Evolutionary conservation across 1,140 invertebrate species (phyloP).

Genomic region (Leptopilina boulardi): DNA sequence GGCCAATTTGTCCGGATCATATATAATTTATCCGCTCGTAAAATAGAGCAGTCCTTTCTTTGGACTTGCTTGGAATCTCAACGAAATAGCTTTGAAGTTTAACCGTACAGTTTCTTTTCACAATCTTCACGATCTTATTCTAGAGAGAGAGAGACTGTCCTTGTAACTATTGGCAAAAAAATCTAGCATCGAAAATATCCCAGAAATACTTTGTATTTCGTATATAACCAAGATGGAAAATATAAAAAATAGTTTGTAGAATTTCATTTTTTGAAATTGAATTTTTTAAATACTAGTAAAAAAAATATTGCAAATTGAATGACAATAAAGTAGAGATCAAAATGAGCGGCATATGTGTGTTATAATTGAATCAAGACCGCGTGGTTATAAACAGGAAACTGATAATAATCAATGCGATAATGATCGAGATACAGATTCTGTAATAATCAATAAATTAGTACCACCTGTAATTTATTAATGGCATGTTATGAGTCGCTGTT

Average conservation of each 20-base stretch:
- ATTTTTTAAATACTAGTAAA: too few species aligned
- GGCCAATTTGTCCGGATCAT: conserved; percentile 67
- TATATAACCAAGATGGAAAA: too few species aligned
- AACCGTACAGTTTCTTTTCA: conserved; percentile 20
- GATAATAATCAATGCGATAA: conserved; percentile 19
- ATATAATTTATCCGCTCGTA: conserved; percentile 60
- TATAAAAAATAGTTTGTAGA: too few species aligned
- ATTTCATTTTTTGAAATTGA: too few species aligned
- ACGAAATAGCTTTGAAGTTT: conserved; percentile 60
- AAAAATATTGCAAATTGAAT: too few species aligned
- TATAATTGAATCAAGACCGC: conserved; percentile 19
- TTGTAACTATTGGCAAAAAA: conserved; percentile 23
- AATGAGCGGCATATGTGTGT: background rate
- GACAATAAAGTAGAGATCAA: conserved; percentile 5
- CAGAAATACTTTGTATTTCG: background rate
- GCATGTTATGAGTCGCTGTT: background rate
- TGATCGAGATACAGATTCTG: conserved; percentile 3
- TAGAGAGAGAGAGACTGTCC: background rate
- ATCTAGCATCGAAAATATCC: background rate
- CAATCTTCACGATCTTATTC: background rate
- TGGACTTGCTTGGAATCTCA: conserved; percentile 60
- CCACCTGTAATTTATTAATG: background rate
- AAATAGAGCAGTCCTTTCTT: conserved; percentile 62
- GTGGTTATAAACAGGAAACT: background rate
- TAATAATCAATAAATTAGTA: conserved; percentile 30